These are phyloP conservation scores for Drosophila pallidifrons DNA, from an alignment of 1,140 invertebrate genomes.

Conservation along the genomic window DNA sequence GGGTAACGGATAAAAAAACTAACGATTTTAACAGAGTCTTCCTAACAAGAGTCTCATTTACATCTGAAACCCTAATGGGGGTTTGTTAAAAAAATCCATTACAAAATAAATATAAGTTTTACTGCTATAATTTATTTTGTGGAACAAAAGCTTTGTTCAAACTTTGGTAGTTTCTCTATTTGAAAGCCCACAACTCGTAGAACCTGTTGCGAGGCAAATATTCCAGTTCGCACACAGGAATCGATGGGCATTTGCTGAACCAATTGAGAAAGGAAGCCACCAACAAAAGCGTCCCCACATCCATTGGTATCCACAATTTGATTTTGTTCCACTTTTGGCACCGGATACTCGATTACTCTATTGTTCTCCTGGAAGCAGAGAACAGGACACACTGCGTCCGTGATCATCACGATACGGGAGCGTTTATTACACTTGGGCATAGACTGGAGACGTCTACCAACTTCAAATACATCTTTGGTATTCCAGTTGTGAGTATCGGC, in stretches of 20 bases:
- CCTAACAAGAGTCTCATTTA: too few species aligned
- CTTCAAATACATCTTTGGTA: constrained; percentile 52
- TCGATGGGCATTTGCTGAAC: constrained; percentile 88
- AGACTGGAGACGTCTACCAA: constrained; percentile 47
- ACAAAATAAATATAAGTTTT: too few species aligned
- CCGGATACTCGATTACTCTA: constrained; percentile 84
- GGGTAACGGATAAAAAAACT: too few species aligned
- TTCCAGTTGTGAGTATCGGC: constrained; percentile 39
- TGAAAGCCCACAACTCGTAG: constrained; percentile 49
- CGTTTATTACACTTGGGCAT: constrained; percentile 47
- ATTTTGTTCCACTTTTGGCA: constrained; percentile 88
- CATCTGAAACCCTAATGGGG: too few species aligned
- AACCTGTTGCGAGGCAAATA: constrained; percentile 61
- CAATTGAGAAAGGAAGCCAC: constrained; percentile 96
- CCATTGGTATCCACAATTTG: constrained; percentile 98
- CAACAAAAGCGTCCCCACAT: constrained; percentile 99
- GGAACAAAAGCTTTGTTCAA: background rate
- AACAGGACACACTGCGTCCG: constrained; percentile 52
- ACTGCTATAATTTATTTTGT: too few species aligned
- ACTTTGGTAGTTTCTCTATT: constrained; percentile 59
- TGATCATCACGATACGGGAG: constrained; percentile 51
- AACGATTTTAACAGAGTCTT: too few species aligned
- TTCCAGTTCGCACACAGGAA: constrained; percentile 66
- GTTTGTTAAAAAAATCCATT: too few species aligned
- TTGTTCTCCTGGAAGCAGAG: constrained; percentile 62